Base-by-base conservation (phyloP, 2,888 invertebrate species). In the Eilema caniola region DNA sequence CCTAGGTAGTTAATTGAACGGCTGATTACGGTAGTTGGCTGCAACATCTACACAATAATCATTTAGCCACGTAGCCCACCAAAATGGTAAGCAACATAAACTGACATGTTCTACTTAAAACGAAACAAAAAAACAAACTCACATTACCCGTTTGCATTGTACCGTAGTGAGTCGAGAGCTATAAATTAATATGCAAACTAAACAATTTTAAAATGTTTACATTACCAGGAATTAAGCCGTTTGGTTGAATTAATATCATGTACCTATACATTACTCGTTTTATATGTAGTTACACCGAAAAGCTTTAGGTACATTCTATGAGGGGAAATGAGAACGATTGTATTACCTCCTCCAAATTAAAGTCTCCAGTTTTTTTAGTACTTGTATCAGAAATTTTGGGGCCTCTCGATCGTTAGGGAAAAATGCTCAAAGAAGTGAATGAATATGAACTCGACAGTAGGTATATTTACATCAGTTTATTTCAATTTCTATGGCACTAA, bases 191-290 rank as follows among this genome's bases (percentile, higher is more conserved):
- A 61, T 53, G 60, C 65, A 65, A 59, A 77, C 62, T 68, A 75
- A 77, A 77, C 67, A 73, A 59, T 41, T 64, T 47, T 53, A 61
- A 64, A 71, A 62, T 67, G 24, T 56, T 59, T 65, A 75, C 62
- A 68, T 79, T 69, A 71, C 53, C 24, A 16, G 41, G 60, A 67
- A 71, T 71, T 74, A 68, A 73, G 71, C 76, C 63, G 70, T 74
- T 81, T 23, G 37, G 14, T 66, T 57, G 59, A 77, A 77, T 68
- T 72, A 79, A 74, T 69, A 67, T 24, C 47, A 12, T 28, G 31
- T 70, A n/a, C n/a, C n/a, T n/a, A 68, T 69, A 78, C 33, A 37
- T 37, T 75, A 69, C 65, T 64, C 60, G 69, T 23, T 28, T 20
- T 12, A 57, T 24, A 41, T 37, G 16, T 41, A 41, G 4, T 11